Evolutionary conservation across 2,113 vertebrate species (phyloP).

Genomic region (Microcebus griseorufus): DNA sequence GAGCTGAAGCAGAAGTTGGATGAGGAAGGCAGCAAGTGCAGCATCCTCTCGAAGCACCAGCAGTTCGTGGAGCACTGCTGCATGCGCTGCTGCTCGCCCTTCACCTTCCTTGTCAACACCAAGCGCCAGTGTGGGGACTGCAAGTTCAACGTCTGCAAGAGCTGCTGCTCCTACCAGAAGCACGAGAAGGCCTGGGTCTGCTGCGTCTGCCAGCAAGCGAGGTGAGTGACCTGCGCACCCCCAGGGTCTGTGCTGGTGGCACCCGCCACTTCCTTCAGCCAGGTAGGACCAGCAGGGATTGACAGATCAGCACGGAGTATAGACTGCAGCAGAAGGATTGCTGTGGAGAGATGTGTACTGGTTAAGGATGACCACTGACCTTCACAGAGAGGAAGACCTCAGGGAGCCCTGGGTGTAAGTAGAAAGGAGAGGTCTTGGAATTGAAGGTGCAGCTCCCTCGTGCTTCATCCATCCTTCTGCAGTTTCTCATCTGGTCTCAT

Average conservation of each 20-base stretch:
- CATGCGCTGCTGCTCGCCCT: slow-evolving; percentile 96
- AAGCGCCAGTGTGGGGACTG: slow-evolving; percentile 94
- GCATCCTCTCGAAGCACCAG: slow-evolving; percentile 94
- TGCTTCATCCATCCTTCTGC: neutral
- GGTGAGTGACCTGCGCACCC: slow-evolving; percentile 80
- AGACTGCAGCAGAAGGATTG: too few relatives aligned
- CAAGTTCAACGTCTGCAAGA: slow-evolving; percentile 96
- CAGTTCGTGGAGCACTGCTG: slow-evolving; percentile 97
- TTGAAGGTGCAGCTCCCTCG: neutral
- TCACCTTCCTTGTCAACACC: slow-evolving; percentile 96
- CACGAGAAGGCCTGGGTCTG: slow-evolving; percentile 94
- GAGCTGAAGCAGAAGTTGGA: slow-evolving; percentile 97
- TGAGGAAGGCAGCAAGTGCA: slow-evolving; percentile 96
- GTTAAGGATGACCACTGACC: neutral
- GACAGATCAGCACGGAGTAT: neutral
- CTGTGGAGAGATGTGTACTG: neutral
- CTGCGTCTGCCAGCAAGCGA: slow-evolving; percentile 94
- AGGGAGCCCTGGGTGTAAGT: too few relatives aligned
- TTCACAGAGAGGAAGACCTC: neutral
- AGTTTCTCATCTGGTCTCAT: neutral
- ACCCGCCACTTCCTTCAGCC: neutral
- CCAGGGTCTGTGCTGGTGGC: neutral
- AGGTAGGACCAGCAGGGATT: neutral
- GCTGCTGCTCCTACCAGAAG: slow-evolving; percentile 94
- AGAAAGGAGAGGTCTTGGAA: neutral